Base-by-base conservation (phyloP, 1,140 invertebrate genomes). In the Cydia splendana region DNA sequence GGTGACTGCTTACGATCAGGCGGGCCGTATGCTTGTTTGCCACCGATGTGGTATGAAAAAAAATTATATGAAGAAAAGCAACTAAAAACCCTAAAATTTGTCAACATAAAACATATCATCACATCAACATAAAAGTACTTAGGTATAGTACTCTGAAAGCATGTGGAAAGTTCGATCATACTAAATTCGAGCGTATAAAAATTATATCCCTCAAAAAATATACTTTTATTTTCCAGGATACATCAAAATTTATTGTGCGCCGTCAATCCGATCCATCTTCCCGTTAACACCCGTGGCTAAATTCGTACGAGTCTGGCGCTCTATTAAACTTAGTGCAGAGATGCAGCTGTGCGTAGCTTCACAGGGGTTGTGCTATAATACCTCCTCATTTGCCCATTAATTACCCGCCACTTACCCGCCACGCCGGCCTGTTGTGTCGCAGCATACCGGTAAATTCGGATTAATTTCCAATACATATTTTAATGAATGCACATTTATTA, bases 361-460 rank as follows among this genome's bases (percentile, higher is more conserved):
- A n/a, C 20, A 0, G 20, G 9, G 57, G 20, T 62, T 7, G 45
- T 48, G 45, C n/a, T 62, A 62, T 62, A 62, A 53, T 62, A 62
- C 20, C 57, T n/a, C n/a, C 57, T 87, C 84, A 81, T 87, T 88
- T 81, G 80, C 78, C 79, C 81, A 86, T 87, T 88, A 88, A 87
- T 87, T 85, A 86, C 80, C 81, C 77, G 76, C 77, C 80, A 81
- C 80, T 82, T 81, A 83, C 82, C 81, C 81, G 82, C 83, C 78
- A 79, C 78, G 79, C 76, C 76, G 79, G 75, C 65, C 76, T 38
- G 67, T 38, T 71, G 77, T 71, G 80, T 82, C 80, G 82, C 79
- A 82, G 78, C 75, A 78, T 73, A 75, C 67, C 57, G 57, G 57
- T 75, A 78, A 78, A 71, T 42, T 45, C 77, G 38, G 51, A 62